Conservation (phyloP, 2,113 vertebrate genomes). For the Phylloscopus trochilus region DNA sequence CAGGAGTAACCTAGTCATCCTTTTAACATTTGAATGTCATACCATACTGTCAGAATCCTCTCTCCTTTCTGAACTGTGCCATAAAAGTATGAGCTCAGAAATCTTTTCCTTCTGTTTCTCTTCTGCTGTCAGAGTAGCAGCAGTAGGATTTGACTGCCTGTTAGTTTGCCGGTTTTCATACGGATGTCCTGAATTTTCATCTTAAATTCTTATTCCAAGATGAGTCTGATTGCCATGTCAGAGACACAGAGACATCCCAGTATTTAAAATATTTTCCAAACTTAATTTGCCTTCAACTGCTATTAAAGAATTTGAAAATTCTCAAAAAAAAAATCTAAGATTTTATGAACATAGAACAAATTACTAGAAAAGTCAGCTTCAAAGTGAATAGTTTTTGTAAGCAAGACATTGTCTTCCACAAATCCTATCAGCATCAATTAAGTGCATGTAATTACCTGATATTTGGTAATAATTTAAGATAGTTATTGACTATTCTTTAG, state of each 20-base stretch:
- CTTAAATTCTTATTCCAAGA: neutral
- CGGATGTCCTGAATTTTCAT: neutral
- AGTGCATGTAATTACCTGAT: neutral
- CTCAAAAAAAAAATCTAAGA: neutral
- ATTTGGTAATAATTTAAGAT: neutral
- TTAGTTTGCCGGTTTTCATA: neutral
- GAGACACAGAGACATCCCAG: too few species aligned
- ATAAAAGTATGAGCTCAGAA: neutral
- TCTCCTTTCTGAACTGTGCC: neutral
- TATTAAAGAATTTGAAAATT: neutral
- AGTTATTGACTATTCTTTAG: neutral
- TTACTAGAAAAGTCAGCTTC: neutral
- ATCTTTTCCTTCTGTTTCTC: neutral
- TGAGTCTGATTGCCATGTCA: neutral
- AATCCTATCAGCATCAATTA: neutral
- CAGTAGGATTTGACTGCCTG: neutral
- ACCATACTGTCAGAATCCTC: neutral
- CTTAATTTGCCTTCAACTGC: neutral
- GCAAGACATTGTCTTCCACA: neutral
- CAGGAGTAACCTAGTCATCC: neutral
- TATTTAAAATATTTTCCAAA: neutral
- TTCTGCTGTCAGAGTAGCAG: neutral
- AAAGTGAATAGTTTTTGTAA: neutral
- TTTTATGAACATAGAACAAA: neutral
- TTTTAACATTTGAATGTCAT: neutral